Base-by-base conservation (phyloP, 2,888 invertebrate species). In the Psylliodes chrysocephalus region DNA sequence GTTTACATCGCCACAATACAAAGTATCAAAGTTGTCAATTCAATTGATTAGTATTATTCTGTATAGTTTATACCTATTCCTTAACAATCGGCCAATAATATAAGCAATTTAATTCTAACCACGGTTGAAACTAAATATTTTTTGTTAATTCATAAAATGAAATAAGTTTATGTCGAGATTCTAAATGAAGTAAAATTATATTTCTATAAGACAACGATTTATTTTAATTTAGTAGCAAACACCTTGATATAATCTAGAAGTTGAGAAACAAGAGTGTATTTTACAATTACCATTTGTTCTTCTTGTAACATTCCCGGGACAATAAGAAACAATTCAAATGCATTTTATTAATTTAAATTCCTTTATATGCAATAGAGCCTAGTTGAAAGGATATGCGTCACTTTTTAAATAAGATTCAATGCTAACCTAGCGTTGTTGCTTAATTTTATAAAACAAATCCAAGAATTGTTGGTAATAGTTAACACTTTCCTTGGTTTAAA, bases 271-370 rank as follows among this genome's bases (percentile, higher is more conserved):
- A 17, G 10, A 19, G 44, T 44, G 44, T 44, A 18, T 44, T 19
- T 17, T 44, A 19, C 44, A 44, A 44, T 44, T 44, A 44, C 44
- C 17, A 10, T 44, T 44, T 18, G 44, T 44, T 10, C 44, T 44
- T 44, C 44, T 44, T 44, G 44, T 44, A 44, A 44, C 6, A n/a
- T 44, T 44, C 44, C 44, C 44, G 44, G 19, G 44, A 44, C 44
- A 44, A 44, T 44, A 44, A 44, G 17, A 10, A 22, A 40, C 40
- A 40, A 40, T 40, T 40, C 40, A 17, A 44, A 44, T 44, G 44
- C 44, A 14, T 44, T 44, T 44, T 44, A 44, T 44, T 44, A 44
- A 44, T 44, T 44, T 44, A 44, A 44, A 44, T 44, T 44, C 44
- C 44, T 44, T 44, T 44, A 44, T 14, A 44, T 44, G 44, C 44